Conservation (phyloP, 2,888 invertebrate genomes). For the Neria commutata region DNA sequence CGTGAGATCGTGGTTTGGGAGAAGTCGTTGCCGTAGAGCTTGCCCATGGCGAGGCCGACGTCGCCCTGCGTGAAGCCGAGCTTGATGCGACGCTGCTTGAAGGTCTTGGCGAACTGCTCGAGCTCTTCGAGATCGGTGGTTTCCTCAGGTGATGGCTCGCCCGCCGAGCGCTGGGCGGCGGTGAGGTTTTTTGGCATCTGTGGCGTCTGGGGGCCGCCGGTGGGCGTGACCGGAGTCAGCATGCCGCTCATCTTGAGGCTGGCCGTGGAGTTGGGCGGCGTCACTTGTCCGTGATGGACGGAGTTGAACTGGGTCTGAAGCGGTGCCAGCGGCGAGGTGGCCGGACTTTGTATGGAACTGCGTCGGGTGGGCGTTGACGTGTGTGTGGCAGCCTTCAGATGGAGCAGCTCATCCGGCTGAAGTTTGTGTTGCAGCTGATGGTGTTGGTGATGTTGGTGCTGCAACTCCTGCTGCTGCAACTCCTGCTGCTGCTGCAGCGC, state of each 20-base stretch:
- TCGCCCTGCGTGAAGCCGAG: conserved; percentile 99
- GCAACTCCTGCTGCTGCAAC: conserved; percentile 49
- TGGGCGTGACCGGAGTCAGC: conserved; percentile 67
- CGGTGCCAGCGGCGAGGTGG: conserved; percentile 51
- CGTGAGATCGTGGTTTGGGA: conserved; percentile 98
- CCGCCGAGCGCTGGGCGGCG: conserved; percentile 64
- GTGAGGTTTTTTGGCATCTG: conserved; percentile 64
- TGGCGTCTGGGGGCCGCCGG: conserved; percentile 64
- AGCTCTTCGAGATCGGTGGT: conserved; percentile 97
- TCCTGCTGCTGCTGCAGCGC: conserved; percentile 75
- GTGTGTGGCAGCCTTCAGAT: conserved; percentile 40
- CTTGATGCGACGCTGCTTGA: conserved; percentile 96
- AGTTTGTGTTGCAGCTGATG: conserved; percentile 7
- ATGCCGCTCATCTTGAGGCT: conserved; percentile 62
- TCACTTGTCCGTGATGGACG: conserved; percentile 46
- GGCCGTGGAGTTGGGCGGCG: conserved; percentile 64
- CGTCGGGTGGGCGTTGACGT: conserved; percentile 57
- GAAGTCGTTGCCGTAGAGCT: conserved; percentile 97
- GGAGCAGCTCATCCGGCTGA: conserved; percentile 35
- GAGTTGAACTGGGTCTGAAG: conserved; percentile 19
- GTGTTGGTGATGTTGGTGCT: conserved; percentile 32
- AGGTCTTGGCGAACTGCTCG: conserved; percentile 98
- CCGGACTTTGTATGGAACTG: conserved; percentile 47
- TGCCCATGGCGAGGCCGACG: conserved; percentile 98
- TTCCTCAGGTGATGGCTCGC: conserved; percentile 89